Conservation (phyloP, 2,113 vertebrate species). For the Thamnaconus septentrionalis region DNA sequence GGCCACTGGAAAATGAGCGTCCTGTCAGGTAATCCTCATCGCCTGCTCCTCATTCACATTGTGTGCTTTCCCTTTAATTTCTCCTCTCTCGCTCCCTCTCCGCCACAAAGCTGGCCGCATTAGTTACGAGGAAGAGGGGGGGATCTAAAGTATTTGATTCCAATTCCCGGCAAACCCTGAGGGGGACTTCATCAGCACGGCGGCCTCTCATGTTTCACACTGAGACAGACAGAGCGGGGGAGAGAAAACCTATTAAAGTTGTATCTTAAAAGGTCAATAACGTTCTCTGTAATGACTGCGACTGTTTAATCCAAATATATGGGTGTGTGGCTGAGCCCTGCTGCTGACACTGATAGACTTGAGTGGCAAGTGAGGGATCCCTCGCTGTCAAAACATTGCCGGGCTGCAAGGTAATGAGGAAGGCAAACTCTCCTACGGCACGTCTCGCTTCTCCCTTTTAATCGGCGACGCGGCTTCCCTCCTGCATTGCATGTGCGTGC, state of each 20-base stretch:
- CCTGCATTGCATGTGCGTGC: not conserved
- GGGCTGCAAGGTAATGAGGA: conserved; percentile 81
- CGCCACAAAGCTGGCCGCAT: conserved; percentile 58
- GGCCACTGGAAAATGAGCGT: conserved; percentile 62
- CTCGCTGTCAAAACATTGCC: conserved; percentile 80
- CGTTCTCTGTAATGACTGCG: conserved; percentile 74
- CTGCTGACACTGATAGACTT: conserved; percentile 84
- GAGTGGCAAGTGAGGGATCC: conserved; percentile 84
- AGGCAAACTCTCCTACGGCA: conserved; percentile 74
- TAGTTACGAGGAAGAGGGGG: conserved; percentile 43
- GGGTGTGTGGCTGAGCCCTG: conserved; percentile 74
- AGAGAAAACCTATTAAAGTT: conserved; percentile 71
- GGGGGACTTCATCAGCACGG: conserved; percentile 69
- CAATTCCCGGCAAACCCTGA: conserved; percentile 69
- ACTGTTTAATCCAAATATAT: conserved; percentile 84
- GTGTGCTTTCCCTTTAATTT: conserved; percentile 63
- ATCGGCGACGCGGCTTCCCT: conserved; percentile 46
- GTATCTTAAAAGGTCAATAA: conserved; percentile 79
- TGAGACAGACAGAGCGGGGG: conserved; percentile 30
- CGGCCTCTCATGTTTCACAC: conserved; percentile 47
- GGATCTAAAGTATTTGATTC: conserved; percentile 74
- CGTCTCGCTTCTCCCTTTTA: conserved; percentile 77
- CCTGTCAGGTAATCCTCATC: conserved; percentile 62
- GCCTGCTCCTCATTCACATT: conserved; percentile 60
- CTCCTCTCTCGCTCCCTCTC: conserved; percentile 19